Conservation (phyloP, 1,140 invertebrate species). For the Caenorhabditis inopinata region DNA sequence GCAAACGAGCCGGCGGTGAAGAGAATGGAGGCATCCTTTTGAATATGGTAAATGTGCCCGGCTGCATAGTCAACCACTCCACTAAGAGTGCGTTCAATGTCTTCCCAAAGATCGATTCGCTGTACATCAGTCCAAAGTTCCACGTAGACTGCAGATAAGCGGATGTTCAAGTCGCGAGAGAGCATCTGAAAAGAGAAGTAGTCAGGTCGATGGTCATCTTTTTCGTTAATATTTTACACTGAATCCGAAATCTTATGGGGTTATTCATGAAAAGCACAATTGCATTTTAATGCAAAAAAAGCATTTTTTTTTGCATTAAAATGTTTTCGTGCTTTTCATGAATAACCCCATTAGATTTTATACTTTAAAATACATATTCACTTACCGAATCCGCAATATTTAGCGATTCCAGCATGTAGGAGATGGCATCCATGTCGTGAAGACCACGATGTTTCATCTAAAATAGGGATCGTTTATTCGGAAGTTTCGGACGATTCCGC, state of each 20-base stretch:
- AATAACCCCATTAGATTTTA: too few relatives aligned
- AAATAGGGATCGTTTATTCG: constrained; percentile 5
- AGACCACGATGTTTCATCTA: constrained; percentile 57
- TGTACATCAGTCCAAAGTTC: constrained; percentile 62
- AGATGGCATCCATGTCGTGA: constrained; percentile 52
- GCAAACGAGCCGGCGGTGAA: constrained; percentile 59
- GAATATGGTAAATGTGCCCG: constrained; percentile 62
- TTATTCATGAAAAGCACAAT: too few relatives aligned
- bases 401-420: constrained; percentile 59
- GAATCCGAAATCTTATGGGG: too few relatives aligned
- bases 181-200: constrained; percentile 58
- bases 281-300: too few relatives aligned
- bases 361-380: neutral
- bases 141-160: constrained; percentile 61
- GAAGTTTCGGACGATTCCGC: too few relatives aligned
- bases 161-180: constrained; percentile 59
- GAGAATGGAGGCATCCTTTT: constrained; percentile 60
- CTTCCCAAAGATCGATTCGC: constrained; percentile 56
- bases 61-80: constrained; percentile 59
- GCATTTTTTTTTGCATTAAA: too few relatives aligned
- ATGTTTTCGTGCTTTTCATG: too few relatives aligned
- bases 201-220: neutral
- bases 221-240: too few relatives aligned
- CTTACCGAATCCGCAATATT: constrained; percentile 60
- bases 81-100: constrained; percentile 57